Evolutionary conservation across 2,797 vertebrate genomes (phyloP).

Genomic region (Acestrorhynchus altus): DNA sequence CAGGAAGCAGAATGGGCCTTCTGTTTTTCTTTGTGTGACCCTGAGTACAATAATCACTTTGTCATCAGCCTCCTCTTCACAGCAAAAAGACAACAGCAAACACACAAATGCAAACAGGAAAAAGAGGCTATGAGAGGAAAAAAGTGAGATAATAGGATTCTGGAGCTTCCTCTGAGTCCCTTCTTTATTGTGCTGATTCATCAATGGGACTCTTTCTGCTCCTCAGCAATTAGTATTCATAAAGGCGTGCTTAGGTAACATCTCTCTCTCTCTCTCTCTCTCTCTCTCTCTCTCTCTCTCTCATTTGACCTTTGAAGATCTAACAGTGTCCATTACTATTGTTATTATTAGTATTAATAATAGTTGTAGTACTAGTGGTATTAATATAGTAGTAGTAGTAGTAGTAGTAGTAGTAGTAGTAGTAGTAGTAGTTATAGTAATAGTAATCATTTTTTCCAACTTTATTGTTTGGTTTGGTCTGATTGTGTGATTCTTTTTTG

Average conservation of each 20-base stretch:
- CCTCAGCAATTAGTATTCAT: constrained; percentile 74
- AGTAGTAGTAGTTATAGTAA: no score
- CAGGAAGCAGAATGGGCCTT: constrained; percentile 65
- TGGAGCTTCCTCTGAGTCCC: constrained; percentile 69
- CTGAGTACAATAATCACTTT: constrained; percentile 72
- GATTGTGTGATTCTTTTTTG: no score
- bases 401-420: no score
- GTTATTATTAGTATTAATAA: no score
- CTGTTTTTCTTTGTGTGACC: constrained; percentile 56
- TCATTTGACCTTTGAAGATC: neutral
- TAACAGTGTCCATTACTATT: no score
- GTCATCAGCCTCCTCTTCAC: constrained; percentile 58
- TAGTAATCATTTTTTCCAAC: no score
- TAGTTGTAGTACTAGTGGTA: no score
- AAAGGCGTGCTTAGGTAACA: constrained; percentile 69
- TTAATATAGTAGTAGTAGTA: no score
- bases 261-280: constrained; percentile 33
- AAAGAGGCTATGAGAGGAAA: constrained; percentile 66
- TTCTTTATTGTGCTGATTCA: constrained; percentile 74
- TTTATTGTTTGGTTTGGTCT: no score
- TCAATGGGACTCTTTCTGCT: constrained; percentile 77
- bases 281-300: neutral
- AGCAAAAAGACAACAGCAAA: constrained; percentile 69
- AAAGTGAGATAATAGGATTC: constrained; percentile 76
- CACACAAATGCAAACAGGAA: constrained; percentile 67